Evolutionary conservation across 2,113 vertebrate genomes (phyloP).

Genomic region (Sciurus niger): DNA sequence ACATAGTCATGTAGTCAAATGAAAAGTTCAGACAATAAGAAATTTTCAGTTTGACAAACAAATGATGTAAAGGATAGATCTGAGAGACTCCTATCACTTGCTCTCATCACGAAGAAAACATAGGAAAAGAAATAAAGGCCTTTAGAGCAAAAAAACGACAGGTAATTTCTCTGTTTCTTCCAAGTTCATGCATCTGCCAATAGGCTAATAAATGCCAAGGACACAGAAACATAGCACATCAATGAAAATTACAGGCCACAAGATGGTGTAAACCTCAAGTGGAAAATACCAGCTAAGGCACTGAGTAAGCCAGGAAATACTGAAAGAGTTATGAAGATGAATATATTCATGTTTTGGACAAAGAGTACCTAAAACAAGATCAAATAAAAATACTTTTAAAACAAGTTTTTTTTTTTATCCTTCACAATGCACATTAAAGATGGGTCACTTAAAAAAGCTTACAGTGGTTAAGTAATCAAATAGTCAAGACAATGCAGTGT

Average conservation of each 20-base stretch:
- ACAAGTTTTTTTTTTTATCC: conserved; percentile 15
- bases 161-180: conserved; percentile 54
- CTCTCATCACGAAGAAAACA: conserved; percentile 35
- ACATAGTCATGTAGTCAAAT: not conserved
- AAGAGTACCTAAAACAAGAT: conserved; percentile 61
- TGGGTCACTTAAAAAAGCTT: conserved; percentile 8
- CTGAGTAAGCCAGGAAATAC: conserved; percentile 16
- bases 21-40: not conserved
- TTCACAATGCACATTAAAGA: not conserved
- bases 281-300: conserved; percentile 38
- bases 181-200: conserved; percentile 39
- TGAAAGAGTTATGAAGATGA: conserved; percentile 8
- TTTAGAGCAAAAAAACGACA: conserved; percentile 42
- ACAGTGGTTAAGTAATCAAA: conserved; percentile 45
- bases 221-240: not conserved
- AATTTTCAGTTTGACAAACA: conserved; percentile 31
- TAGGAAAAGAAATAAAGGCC: not conserved
- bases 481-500: conserved; percentile 24
- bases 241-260: conserved; percentile 64
- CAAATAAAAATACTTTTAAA: conserved; percentile 58
- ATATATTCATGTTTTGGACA: not conserved
- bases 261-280: conserved; percentile 22
- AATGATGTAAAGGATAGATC: conserved; percentile 20
- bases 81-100: conserved; percentile 22
- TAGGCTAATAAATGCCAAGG: conserved; percentile 12